Conservation (phyloP, 2,888 invertebrate species). For the Tinea trinotella region DNA sequence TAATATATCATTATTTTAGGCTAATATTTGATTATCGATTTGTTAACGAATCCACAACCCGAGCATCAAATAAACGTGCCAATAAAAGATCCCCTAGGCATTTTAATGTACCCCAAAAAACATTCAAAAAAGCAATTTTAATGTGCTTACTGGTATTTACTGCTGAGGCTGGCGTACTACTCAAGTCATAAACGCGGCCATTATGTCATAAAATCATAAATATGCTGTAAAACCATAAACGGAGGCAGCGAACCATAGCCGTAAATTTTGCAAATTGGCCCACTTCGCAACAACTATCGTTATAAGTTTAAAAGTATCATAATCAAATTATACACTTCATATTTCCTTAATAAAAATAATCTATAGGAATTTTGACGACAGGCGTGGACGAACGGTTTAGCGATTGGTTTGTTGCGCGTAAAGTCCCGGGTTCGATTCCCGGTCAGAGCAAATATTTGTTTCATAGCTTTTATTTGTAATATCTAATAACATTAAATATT, state of each 20-base stretch:
- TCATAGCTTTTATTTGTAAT: too few relatives aligned
- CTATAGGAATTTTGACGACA: too few relatives aligned
- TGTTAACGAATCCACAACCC: too few relatives aligned
- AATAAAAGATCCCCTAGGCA: conserved; percentile 12
- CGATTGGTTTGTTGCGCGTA: too few relatives aligned
- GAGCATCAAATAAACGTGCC: too few relatives aligned
- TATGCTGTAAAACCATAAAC: conserved; percentile 68
- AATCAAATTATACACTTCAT: not conserved
- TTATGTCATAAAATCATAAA: conserved; percentile 62
- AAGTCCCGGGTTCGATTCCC: too few relatives aligned
- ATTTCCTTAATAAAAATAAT: too few relatives aligned
- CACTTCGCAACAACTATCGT: conserved; percentile 38
- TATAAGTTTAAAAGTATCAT: not conserved
- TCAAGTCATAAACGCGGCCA: conserved; percentile 15
- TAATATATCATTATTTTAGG: too few relatives aligned
- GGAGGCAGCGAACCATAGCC: conserved; percentile 48
- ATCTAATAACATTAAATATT: too few relatives aligned
- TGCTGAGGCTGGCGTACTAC: not conserved
- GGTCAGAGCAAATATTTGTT: too few relatives aligned
- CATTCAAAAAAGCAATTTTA: conserved; percentile 11
- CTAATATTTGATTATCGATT: too few relatives aligned
- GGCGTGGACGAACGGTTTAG: too few relatives aligned
- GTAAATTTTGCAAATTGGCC: conserved; percentile 58
- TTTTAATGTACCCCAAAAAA: conserved; percentile 1
- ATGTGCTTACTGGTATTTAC: conserved; percentile 15